Evolutionary conservation across 2,888 invertebrate species (phyloP), one percentile per base, ranked within the genome.

Genomic region (Labia minor): DNA sequence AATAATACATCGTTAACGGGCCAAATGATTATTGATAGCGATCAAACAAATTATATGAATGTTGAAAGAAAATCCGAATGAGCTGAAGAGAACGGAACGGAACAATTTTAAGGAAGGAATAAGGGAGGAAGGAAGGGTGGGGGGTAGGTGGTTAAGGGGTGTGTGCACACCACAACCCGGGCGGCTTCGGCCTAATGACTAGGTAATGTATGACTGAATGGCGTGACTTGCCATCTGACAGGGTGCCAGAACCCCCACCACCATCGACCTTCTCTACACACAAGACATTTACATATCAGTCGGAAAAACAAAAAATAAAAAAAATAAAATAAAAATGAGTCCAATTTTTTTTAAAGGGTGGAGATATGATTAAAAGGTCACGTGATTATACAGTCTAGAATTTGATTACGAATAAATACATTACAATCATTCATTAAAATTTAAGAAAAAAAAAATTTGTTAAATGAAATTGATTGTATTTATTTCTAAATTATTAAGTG

Each of bases 1-100:
- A 49, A 49, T 49, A 49, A 49, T 49, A 49, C 49, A 49, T 49
- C 49, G 49, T 49, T 49, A 49, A 49, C 49, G 49, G 49, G 49
- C 49, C 49, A 49, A 49, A 49, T 49, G 49, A 49, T 49, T 49
- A 8, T 49, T 49, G 49, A 49, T 49, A 49, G 49, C 16, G 49
- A 49, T 49, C 49, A 49, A 49, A 49, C 49, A 49, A 49, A 49
- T 49, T 49, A 49, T 49, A 49, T 49, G 49, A 49, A 49, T 49
- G 49, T 49, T n/a, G 49, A 14, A 16, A 49, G 4, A 49, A 49
- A 49, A 49, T 3, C 4, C 6, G 14, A 49, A 14, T 3, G n/a
- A 49, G 49, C 3, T 26, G n/a, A n/a, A n/a, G 26, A 26, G 26
- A 6, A 6, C 26, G 26, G n/a, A 26, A 26, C 26, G 26, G 8